Base-by-base conservation (phyloP, 1,140 invertebrate species). In the Oryctes rhinoceros region DNA sequence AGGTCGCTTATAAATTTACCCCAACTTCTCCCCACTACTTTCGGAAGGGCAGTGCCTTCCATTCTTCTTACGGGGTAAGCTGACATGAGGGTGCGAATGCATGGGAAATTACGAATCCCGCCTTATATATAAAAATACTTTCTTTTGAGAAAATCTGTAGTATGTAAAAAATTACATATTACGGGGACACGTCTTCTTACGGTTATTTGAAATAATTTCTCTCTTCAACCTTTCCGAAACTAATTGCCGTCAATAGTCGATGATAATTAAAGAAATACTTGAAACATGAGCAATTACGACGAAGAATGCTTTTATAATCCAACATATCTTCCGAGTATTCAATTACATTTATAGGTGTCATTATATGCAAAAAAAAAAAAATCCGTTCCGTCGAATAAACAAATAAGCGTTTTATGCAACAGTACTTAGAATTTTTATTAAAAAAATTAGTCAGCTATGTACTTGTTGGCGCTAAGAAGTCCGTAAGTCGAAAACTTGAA, bases 1-100 rank as follows among this genome's bases (percentile, higher is more conserved):
- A 67, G 30, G 18, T 67, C 65, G 65, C 13, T 67, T 67, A 67
- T 67, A 67, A 67, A 35, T 67, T 67, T 24, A 67, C 65, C 65
- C 65, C 24, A 67, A 67, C 49, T 13, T 15, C 7, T 67, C 65
- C 65, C 65, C 65, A 67, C 65, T 18, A 67, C 65, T 30, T 20
- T 10, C 6, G 18, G 65, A 67, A 67, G 65, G 65, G 65, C 18
- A 67, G 18, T 67, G 18, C 65, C 30, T 11, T 11, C 65, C 1
- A 53, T 53, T 11, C n/a, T 13, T 11, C 65, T 18, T 35, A 67
- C 13, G 18, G 65, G 65, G 65, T 67, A 35, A 67, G 13, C 5
- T 67, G 13, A 18, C 65, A 67, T 11, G 65, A 67, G 65, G 20
- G 65, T 18, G 65, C 20, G 15, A n/a, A 20, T 20, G 13, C 20